A percentile compares a stretch with the other conserved stretches of the same genome.
These are phyloP conservation scores for Athetis lepigone DNA, from an alignment of 2,888 invertebrate genomes.

Conservation along the genomic window DNA sequence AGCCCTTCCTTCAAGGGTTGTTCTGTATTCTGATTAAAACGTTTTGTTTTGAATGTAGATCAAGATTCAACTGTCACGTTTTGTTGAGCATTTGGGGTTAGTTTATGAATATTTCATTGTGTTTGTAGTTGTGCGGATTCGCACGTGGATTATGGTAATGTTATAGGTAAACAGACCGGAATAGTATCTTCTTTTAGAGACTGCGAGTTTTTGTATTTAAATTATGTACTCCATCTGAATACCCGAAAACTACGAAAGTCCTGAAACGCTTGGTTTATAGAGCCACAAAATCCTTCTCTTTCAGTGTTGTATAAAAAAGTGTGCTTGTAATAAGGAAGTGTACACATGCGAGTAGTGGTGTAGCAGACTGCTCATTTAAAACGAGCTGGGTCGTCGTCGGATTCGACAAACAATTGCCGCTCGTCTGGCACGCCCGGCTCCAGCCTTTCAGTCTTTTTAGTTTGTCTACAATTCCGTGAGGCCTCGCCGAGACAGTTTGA, in stretches of 20 bases:
- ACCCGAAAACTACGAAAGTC: not conserved
- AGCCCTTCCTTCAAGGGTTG: slow-evolving; percentile 81
- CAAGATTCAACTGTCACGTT: slow-evolving; percentile 53
- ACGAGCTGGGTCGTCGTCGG: slow-evolving; percentile 57
- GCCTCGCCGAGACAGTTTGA: slow-evolving; percentile 73
- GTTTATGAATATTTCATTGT: slow-evolving; percentile 52
- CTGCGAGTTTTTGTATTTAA: not conserved
- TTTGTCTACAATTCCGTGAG: slow-evolving; percentile 73
- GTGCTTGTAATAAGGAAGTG: slow-evolving; percentile 48
- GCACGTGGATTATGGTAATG: slow-evolving; percentile 56
- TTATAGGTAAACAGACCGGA: slow-evolving; percentile 35
- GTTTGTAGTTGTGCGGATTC: slow-evolving; percentile 44
- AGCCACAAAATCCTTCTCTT: not conserved
- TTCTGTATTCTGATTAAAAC: slow-evolving; percentile 71
- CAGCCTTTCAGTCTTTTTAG: slow-evolving; percentile 74
- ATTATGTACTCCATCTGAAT: not conserved
- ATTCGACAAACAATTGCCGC: slow-evolving; percentile 73
- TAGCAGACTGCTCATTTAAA: slow-evolving; percentile 69
- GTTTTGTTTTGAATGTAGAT: slow-evolving; percentile 65
- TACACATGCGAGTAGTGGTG: slow-evolving; percentile 35
- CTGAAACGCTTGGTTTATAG: not conserved
- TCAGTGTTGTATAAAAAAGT: slow-evolving; percentile 15
- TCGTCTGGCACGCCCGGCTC: slow-evolving; percentile 69
- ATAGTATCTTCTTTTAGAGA: slow-evolving; percentile 7
- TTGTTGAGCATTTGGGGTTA: slow-evolving; percentile 56